Evolutionary conservation across 2,888 invertebrate genomes (phyloP).

Genomic region (Malacosoma neustria): DNA sequence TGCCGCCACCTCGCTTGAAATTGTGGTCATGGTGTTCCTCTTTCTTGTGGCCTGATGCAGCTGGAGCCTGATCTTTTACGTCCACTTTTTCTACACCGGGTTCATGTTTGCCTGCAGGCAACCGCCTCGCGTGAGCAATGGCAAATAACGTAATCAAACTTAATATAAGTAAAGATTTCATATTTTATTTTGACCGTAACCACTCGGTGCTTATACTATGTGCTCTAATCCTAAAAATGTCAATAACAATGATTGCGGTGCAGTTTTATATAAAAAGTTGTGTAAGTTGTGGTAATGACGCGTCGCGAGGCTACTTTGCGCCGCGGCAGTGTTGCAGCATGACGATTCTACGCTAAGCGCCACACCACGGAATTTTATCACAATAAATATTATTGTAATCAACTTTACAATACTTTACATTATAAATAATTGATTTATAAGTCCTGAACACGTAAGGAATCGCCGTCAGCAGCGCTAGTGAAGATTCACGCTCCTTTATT

Average conservation of each 20-base stretch:
- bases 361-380: too few species aligned
- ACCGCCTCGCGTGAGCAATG: conserved; percentile 38
- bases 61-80: conserved; percentile 43
- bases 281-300: conserved; percentile 58
- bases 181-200: conserved; percentile 24
- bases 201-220: conserved; percentile 29
- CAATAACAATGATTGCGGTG: conserved; percentile 51
- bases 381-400: too few species aligned
- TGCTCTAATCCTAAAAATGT: conserved; percentile 50
- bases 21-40: conserved; percentile 60
- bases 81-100: conserved; percentile 20
- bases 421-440: too few species aligned
- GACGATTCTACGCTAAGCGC: conserved; percentile 1
- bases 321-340: conserved; percentile 8
- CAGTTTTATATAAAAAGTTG: conserved; percentile 71
- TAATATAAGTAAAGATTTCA: conserved; percentile 48
- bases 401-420: too few species aligned
- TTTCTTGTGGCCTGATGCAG: conserved; percentile 64
- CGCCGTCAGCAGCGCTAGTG: too few species aligned
- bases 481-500: too few species aligned
- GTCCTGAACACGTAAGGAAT: too few species aligned
- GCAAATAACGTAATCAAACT: conserved; percentile 35
- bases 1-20: conserved; percentile 78
- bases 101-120: conserved; percentile 30
- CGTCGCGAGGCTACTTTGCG: conserved; percentile 27